These are phyloP conservation scores for Drosophila multiciliata DNA, from an alignment of 2,888 invertebrate genomes.

Conservation along the genomic window DNA sequence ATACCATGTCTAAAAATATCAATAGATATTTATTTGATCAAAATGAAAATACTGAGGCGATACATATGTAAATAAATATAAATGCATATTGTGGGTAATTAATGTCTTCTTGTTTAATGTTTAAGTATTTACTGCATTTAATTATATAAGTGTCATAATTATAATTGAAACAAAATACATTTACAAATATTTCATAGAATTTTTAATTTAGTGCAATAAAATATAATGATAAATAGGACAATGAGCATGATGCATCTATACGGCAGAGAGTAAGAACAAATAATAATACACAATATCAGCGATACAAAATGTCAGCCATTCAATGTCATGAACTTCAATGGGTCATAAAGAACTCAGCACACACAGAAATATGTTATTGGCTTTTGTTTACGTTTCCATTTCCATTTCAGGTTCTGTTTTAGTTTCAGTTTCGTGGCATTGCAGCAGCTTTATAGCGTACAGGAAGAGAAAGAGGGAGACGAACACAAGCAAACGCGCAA, in stretches of 20 bases:
- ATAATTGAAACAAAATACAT: neutral
- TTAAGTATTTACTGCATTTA: neutral
- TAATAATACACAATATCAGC: constrained; percentile 12
- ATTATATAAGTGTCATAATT: neutral
- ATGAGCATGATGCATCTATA: constrained; percentile 39
- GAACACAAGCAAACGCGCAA: constrained; percentile 15
- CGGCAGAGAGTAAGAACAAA: constrained; percentile 14
- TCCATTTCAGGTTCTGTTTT: neutral
- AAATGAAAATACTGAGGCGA: neutral
- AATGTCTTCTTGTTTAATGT: neutral
- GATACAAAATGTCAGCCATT: constrained; percentile 52
- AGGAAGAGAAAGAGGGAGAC: constrained; percentile 25
- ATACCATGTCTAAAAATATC: neutral
- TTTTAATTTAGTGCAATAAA: neutral
- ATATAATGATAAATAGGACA: constrained; percentile 40
- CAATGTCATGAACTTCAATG: constrained; percentile 77
- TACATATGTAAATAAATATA: neutral
- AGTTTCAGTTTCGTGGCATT: constrained; percentile 39
- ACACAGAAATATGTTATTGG: constrained; percentile 43
- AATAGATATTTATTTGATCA: neutral
- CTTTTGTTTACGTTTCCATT: constrained; percentile 44
- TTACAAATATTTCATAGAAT: neutral
- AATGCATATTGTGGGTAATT: neutral
- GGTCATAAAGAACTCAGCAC: constrained; percentile 71
- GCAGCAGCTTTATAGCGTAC: constrained; percentile 57